phyloP scores from a whole-genome alignment of 2,797 vertebrate species.

The Monodelphis domestica region DNA sequence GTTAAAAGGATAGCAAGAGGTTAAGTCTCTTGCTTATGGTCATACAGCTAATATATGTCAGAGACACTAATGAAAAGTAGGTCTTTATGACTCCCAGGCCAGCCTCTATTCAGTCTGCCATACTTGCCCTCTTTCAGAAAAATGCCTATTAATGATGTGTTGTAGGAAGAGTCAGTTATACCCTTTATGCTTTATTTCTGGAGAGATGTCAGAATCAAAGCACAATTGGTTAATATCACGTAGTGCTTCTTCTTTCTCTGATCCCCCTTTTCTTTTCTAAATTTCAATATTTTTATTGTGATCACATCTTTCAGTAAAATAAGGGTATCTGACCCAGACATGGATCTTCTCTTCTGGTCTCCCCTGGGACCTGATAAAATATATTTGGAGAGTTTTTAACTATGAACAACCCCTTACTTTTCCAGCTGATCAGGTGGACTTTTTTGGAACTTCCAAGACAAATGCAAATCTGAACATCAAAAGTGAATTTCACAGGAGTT shows the following conservation, averaged over 20 bases:
- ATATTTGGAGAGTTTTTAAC: conserved; percentile 11
- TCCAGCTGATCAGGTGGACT: conserved; percentile 10
- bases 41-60: background rate
- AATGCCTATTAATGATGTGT: conserved; percentile 65
- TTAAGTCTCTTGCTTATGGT: background rate
- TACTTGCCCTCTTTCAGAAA: background rate
- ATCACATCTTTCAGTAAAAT: conserved; percentile 46
- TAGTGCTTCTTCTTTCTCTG: conserved; percentile 71
- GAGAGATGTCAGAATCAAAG: conserved; percentile 73
- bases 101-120: background rate
- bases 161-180: conserved; percentile 76
- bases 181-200: conserved; percentile 77
- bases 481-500: conserved; percentile 22
- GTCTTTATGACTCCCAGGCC: background rate
- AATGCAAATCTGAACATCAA: background rate
- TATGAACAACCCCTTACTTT: background rate
- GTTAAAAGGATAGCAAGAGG: background rate
- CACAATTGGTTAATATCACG: conserved; percentile 77
- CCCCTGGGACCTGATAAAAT: conserved; percentile 42
- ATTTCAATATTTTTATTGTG: conserved; percentile 21
- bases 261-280: conserved; percentile 29
- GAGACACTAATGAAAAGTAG: background rate
- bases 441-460: background rate
- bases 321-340: conserved; percentile 47
- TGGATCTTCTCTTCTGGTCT: conserved; percentile 2